Conservation (phyloP, 2,888 invertebrate genomes). For the Pandemis corylana region DNA sequence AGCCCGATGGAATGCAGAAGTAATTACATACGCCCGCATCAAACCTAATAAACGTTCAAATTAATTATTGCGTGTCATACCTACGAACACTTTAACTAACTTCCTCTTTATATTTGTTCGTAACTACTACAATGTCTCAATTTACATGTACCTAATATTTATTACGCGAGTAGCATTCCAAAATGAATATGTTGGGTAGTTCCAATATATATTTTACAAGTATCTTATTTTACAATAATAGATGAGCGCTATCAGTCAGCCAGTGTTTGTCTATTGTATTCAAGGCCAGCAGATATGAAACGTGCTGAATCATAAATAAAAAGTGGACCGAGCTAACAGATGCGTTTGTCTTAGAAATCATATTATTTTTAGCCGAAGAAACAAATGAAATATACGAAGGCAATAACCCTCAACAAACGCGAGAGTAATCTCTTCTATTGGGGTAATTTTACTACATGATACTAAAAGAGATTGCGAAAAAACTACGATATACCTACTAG, state of each 20-base stretch:
- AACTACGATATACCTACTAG: constrained; percentile 45
- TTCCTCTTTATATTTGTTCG: constrained; percentile 30
- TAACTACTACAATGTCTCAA: background rate
- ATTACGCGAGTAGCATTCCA: background rate
- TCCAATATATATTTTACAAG: background rate
- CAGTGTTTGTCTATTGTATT: constrained; percentile 44
- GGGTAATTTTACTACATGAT: constrained; percentile 57
- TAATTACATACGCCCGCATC: constrained; percentile 68
- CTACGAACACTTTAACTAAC: constrained; percentile 52
- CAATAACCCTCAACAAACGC: constrained; percentile 58
- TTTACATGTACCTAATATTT: background rate
- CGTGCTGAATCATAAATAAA: constrained; percentile 64
- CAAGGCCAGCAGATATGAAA: constrained; percentile 57
- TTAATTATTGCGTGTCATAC: constrained; percentile 64
- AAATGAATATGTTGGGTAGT: background rate
- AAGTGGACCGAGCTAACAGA: constrained; percentile 59
- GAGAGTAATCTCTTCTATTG: constrained; percentile 55
- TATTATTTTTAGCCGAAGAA: constrained; percentile 51
- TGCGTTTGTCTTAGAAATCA: constrained; percentile 54
- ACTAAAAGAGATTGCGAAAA: constrained; percentile 57
- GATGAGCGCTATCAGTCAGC: constrained; percentile 16
- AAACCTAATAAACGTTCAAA: constrained; percentile 65
- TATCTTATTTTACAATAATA: background rate
- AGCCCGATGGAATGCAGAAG: constrained; percentile 59
- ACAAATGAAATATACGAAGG: constrained; percentile 57